Base-by-base conservation (phyloP, 2,113 vertebrate genomes). In the Cryptotis parvus region DNA sequence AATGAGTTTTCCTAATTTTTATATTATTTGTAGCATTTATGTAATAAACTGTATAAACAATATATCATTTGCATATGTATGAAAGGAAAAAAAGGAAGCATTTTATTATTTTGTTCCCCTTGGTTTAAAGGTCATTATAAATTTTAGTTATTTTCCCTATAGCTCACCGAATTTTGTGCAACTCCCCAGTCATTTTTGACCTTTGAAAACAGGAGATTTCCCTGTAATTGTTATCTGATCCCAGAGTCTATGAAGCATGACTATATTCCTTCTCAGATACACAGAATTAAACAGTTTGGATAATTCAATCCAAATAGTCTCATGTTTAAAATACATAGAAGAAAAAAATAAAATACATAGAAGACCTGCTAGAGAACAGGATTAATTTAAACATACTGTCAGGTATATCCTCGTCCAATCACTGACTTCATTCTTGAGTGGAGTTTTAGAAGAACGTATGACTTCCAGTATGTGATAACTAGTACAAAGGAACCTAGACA, bases 71-170 rank as follows among this genome's bases (percentile, higher is more conserved):
- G 84, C 72, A 87, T 94, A 79, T 89, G 88, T 58, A 58, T 58
- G 83, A 92, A 85, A 81, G 7, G 3, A 31, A 45, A 61, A 69
- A 91, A 45, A 35, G 43, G 91, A 87, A 95, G 89, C 79, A 85
- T 20, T 89, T 92, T 49, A 65, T 81, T 68, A 90, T 95, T 97
- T 97, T 95, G 55, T 92, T 97, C 96, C 96, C 96, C 95, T 96
- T 95, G 92, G 88, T 89, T 94, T 97, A 97, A 97, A 97, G 94
- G 91, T 97, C 93, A 95, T 97, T 97, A 97, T 90, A 90, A 97
- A 95, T 97, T 97, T 85, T 80, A 88, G 58, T 90, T 96, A 88
- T 95, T 95, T 96, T 92, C 92, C 94, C 84, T 66, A n/a, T 65
- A 95, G 95, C 82, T 96, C 95, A 91, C 63, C 84, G 96, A 61